Evolutionary conservation across 2,888 invertebrate genomes (phyloP).

Genomic region (Microctonus hyperodae): DNA sequence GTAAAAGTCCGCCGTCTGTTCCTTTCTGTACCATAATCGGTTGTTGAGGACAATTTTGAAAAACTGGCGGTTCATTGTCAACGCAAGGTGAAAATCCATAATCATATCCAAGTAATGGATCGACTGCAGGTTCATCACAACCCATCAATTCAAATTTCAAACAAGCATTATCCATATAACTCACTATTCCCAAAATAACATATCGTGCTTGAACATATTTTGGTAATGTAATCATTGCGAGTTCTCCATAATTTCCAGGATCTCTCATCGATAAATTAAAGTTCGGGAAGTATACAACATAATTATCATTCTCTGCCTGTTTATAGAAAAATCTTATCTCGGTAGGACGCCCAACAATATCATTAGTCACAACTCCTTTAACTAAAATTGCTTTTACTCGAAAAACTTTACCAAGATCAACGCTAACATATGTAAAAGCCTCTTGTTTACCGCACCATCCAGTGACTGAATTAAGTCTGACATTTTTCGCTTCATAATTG

Average conservation of each 20-base stretch:
- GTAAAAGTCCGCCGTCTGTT: conserved; percentile 85
- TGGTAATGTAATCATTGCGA: conserved; percentile 94
- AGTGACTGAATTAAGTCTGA: conserved; percentile 89
- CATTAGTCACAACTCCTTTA: conserved; percentile 93
- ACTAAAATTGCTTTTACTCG: conserved; percentile 92
- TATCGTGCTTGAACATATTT: conserved; percentile 94
- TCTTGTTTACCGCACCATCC: conserved; percentile 98
- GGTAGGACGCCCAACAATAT: conserved; percentile 93
- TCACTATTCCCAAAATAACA: conserved; percentile 93
- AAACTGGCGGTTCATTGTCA: conserved; percentile 95
- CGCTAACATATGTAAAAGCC: conserved; percentile 94
- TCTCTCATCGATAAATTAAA: conserved; percentile 94
- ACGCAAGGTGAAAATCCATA: conserved; percentile 94
- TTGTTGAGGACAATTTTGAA: conserved; percentile 95
- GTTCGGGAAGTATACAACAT: conserved; percentile 96
- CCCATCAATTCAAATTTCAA: conserved; percentile 96
- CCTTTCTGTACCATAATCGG: conserved; percentile 90
- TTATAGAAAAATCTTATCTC: conserved; percentile 98
- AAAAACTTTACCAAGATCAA: conserved; percentile 92
- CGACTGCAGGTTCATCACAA: conserved; percentile 84
- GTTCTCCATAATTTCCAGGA: conserved; percentile 95
- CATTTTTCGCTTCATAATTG: conserved; percentile 89
- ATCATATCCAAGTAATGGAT: conserved; percentile 89
- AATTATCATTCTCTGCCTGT: conserved; percentile 91
- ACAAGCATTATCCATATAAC: conserved; percentile 96